Evolutionary conservation across 2,113 vertebrate genomes (phyloP), one percentile per base, ranked within the genome.

Genomic region (Pavo muticus): DNA sequence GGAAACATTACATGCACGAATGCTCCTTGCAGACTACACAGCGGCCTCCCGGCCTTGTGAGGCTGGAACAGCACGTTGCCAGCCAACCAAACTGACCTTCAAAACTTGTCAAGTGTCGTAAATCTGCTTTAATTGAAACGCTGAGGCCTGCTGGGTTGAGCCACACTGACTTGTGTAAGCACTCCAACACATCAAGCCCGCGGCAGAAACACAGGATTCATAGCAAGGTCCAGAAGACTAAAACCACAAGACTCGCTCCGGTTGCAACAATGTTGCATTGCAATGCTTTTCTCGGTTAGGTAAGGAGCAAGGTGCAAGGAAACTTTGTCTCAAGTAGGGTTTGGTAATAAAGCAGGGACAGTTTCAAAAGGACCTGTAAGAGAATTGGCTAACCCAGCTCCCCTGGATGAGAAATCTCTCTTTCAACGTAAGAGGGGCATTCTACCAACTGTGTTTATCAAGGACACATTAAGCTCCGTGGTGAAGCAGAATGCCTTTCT

Each of bases 91-190:
- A 65, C n/a, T 37, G 42, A 71, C 88, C 86, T 93, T 39, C 52
- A 88, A 69, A 86, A 71, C 39, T 50, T 18, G n/a, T 21, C 44
- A 39, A 79, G 14, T 14, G 12, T 27, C 71, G 47, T 90, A 96
- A 95, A 96, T 88, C 72, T 88, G 12, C 67, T 88, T 76, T 76
- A 93, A 93, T 76, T 90, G 75, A 92, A 92, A 85, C 32, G 56
- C 50, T 70, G 56, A 83, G 94, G 91, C 45, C 68, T 72, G 39
- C 67, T 72, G 67, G 71, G 87, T 27, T 60, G 25, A 91, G 60
- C 40, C 75, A 63, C 48, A 42, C 20, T 25, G 91, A 70, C 68
- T 75, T 9, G 7, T 25, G 4, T 16, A 60, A 92, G 76, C 39
- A 47, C 72, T 72, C 39, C 11, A 65, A 60, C 29, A 8, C 42